Percentiles rank a stretch among this genome's conserved stretches.
Evolutionary conservation across 1,140 invertebrate species (phyloP).

Genomic region (Cydia pomonella): DNA sequence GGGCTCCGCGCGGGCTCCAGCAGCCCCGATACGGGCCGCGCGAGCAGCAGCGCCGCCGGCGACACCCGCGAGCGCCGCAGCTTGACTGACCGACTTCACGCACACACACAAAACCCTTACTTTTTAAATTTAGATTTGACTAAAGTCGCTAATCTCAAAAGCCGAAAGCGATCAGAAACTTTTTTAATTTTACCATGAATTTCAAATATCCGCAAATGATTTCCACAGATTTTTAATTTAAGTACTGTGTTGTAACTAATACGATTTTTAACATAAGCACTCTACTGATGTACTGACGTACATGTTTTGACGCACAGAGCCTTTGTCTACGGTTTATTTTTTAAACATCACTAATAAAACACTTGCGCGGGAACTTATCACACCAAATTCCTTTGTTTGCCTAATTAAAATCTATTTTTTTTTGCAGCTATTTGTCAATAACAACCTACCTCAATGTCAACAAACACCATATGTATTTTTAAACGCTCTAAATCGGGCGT

Average conservation of each 20-base stretch:
- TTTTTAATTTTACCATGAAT: constrained; percentile 30
- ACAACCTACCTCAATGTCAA: constrained; percentile 16
- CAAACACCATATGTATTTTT: constrained; percentile 2
- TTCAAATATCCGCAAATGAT: neutral
- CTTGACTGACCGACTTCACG: constrained; percentile 48
- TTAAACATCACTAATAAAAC: neutral
- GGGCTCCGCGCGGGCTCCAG: constrained; percentile 71
- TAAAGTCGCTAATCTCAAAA: no score
- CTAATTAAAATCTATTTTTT: neutral
- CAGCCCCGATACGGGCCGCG: constrained; percentile 72
- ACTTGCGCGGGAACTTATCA: neutral
- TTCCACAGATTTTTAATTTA: neutral
- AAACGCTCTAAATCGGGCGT: neutral
- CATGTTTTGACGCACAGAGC: no score
- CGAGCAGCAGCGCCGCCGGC: constrained; percentile 72
- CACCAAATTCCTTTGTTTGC: neutral
- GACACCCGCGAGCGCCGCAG: constrained; percentile 73
- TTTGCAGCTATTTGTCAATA: neutral
- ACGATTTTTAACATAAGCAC: neutral
- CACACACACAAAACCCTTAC: neutral
- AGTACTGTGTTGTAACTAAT: neutral
- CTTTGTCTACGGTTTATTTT: no score
- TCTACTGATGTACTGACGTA: no score
- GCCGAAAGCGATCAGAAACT: neutral
- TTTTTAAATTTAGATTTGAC: neutral